Conservation (phyloP, 2,113 vertebrate species). For the Serilophus lunatus region DNA sequence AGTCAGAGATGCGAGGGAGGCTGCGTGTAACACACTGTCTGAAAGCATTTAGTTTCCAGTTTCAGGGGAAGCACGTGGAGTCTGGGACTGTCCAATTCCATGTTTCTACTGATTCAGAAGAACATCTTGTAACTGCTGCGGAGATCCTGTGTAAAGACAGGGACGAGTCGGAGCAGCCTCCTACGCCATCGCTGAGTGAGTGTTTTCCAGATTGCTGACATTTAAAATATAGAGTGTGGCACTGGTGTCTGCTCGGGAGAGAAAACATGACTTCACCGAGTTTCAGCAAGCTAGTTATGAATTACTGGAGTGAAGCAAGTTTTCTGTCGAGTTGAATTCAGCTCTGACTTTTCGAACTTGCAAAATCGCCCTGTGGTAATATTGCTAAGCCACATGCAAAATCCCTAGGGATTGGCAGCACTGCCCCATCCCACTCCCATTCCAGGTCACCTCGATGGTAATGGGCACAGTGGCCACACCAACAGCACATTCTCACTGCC, state of each 20-base stretch:
- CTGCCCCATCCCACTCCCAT: fast-evolving
- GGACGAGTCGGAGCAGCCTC: slow-evolving; percentile 63
- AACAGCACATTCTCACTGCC: fast-evolving
- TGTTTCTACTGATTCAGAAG: slow-evolving; percentile 68
- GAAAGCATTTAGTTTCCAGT: neutral
- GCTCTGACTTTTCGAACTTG: neutral
- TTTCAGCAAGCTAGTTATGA: neutral
- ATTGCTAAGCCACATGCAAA: neutral
- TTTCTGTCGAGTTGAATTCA: neutral
- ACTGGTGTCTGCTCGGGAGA: neutral
- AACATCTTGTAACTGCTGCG: slow-evolving; percentile 30
- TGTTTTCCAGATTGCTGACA: neutral
- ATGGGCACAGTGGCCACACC: neutral
- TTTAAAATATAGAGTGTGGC: neutral
- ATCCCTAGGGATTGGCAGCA: neutral
- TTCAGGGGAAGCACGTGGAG: slow-evolving; percentile 69
- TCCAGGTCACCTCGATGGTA: fast-evolving
- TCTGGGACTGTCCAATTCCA: slow-evolving; percentile 79
- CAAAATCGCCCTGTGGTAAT: neutral
- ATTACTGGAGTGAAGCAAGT: neutral
- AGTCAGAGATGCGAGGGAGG: neutral
- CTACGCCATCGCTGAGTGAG: slow-evolving; percentile 72
- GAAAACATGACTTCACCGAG: neutral
- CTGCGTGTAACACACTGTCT: neutral
- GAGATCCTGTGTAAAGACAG: neutral